Evolutionary conservation across 2,797 vertebrate genomes (phyloP), one percentile per base, ranked within the genome.

Genomic region (Etheostoma nigrum): DNA sequence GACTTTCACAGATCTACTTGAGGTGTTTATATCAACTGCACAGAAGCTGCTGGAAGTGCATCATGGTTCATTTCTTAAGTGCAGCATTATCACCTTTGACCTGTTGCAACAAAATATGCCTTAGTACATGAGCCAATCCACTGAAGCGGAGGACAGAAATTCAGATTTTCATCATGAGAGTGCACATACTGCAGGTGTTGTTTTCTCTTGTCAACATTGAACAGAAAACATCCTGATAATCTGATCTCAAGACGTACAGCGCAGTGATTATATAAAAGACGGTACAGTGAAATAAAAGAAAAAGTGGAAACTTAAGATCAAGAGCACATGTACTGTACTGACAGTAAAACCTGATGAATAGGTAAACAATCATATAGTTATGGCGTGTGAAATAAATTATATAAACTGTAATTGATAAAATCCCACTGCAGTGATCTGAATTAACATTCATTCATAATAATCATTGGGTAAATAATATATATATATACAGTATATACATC

Each of bases 1-100:
- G 68, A 65, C 54, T 85, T 82, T 79, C 21, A 68, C 33, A 77
- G 48, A 74, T 76, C 51, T 59, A 53, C 40, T 66, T 64, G 45
- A 66, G 40, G 70, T 79, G 48, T 64, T 76, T n/a, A 65, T 61
- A 52, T 57, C 54, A 14, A 55, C 68, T 72, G 30, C 21, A 74
- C n/a, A 64, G 72, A 33, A 18, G 13, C 67, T 68, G 30, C 21
- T 72, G 27, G 13, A 79, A 42, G 19, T 58, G 10, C 18, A 66
- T 21, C 6, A 52, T 18, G 21, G 44, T 78, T 6, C 25, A 76
- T 55, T 78, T 79, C 55, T 53, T 16, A 69, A 74, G 48, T 58
- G 45, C 42, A 57, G 33, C 25, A 68, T 57, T 62, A 52, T 78
- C 36, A 57, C 18, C 72, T 69, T 72, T 57, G 36, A 82, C 57